Evolutionary conservation across 2,797 vertebrate species (phyloP), one percentile per base, ranked within the genome.

Genomic region (Hoplostethus mediterraneus): DNA sequence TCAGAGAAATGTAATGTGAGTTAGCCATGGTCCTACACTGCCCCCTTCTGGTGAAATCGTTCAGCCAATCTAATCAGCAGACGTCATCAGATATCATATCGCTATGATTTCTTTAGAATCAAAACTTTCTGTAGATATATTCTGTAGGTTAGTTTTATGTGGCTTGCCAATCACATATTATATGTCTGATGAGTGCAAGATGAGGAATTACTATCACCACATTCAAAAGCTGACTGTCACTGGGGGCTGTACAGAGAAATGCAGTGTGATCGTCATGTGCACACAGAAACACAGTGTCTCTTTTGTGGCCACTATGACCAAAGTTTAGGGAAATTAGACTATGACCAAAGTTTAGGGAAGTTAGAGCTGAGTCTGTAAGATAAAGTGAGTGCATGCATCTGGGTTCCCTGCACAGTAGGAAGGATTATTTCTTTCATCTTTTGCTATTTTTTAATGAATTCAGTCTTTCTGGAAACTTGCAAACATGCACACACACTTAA

Each of bases 231-330:
- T 2, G 6, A 6, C 60, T 5, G 52, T 51, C 0, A 82, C 89
- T 80, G 59, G 63, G 77, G 86, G 88, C 87, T 31, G 66, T 61
- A 67, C 38, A 65, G 71, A 78, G 75, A 79, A 62, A 80, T 64
- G 70, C 75, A 62, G 88, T 84, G 83, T 90, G 92, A 89, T 79
- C 30, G 81, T 93, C 92, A 93, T 90, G 90, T 79, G 90, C 78
- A 73, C 48, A 3, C 81, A 25, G 75, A 68, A 84, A 81, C 83
- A 93, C 89, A 93, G 76, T 71, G 80, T 79, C 73, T 64, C 87
- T 73, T 85, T 87, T 93, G 90, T 92, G 84, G 62, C 54, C 53
- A 16, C 71, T 77, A 71, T 17, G 38, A 74, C 44, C 81, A 59
- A 71, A 85, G 57, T 65, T 7, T 3, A 54, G 42, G 56, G 49